Evolutionary conservation across 2,113 vertebrate species (phyloP).

Genomic region (Xenotilapia caudafasciata): DNA sequence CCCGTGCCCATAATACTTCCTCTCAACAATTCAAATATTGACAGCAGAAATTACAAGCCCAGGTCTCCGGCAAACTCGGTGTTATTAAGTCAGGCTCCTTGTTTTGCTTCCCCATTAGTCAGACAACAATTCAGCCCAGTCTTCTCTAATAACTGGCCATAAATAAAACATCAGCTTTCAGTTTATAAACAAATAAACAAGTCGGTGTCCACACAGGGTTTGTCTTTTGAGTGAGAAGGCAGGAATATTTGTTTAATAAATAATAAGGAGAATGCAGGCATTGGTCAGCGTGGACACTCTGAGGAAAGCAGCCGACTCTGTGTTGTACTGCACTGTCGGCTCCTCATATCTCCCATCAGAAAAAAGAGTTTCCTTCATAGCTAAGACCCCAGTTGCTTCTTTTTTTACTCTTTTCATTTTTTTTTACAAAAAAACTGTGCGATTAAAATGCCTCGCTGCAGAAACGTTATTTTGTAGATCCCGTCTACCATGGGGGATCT

Average conservation of each 20-base stretch:
- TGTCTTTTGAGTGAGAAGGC: slow-evolving; percentile 82
- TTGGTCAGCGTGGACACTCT: slow-evolving; percentile 33
- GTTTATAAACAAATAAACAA: slow-evolving; percentile 86
- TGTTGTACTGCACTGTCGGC: neutral
- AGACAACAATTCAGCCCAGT: slow-evolving; percentile 80
- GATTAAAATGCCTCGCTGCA: slow-evolving; percentile 16
- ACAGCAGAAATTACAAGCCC: slow-evolving; percentile 83
- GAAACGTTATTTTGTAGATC: slow-evolving; percentile 24
- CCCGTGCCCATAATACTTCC: slow-evolving; percentile 83
- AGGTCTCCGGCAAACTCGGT: slow-evolving; percentile 74
- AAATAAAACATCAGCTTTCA: slow-evolving; percentile 87
- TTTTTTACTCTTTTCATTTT: neutral
- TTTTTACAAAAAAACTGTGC: neutral
- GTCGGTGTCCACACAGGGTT: slow-evolving; percentile 72
- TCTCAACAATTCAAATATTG: slow-evolving; percentile 87
- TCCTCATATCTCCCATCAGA: neutral
- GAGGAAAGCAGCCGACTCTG: slow-evolving; percentile 38
- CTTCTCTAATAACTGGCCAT: slow-evolving; percentile 79
- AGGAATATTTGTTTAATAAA: slow-evolving; percentile 41
- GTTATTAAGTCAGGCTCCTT: slow-evolving; percentile 78
- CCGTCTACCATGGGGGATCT: slow-evolving; percentile 13
- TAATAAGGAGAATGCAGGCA: neutral
- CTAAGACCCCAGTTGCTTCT: neutral
- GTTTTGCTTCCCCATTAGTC: slow-evolving; percentile 80
- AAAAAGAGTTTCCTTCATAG: neutral